Percentiles rank a stretch among this genome's conserved stretches.
Evolutionary conservation across 2,797 vertebrate genomes (phyloP).

Genomic region (Nothura maculosa): DNA sequence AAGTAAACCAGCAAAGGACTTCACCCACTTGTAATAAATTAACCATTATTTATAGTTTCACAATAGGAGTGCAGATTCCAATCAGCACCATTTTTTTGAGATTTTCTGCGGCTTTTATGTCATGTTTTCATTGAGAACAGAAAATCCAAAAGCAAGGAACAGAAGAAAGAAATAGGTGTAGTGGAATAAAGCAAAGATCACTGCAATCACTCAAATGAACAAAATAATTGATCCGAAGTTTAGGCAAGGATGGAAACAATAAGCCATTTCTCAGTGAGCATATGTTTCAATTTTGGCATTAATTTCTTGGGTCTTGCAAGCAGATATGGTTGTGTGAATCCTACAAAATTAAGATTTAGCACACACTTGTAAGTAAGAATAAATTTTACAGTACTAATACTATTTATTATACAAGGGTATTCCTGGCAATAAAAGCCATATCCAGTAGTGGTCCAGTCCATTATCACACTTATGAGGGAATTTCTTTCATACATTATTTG

Average conservation of each 20-base stretch:
- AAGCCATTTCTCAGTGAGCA: not conserved
- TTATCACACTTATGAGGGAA: not conserved
- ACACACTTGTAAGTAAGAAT: not conserved
- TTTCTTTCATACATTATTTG: not conserved
- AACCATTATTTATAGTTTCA: not conserved
- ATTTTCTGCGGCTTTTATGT: not conserved
- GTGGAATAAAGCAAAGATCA: not conserved
- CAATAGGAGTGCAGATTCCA: not conserved
- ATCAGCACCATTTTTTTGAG: not conserved
- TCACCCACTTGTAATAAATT: not conserved
- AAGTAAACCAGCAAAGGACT: not conserved
- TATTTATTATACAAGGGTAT: not conserved
- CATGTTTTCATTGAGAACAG: not conserved
- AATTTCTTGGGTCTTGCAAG: not conserved
- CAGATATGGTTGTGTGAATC: not conserved
- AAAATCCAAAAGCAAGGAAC: not conserved
- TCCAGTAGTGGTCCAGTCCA: not conserved
- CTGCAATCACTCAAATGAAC: not conserved
- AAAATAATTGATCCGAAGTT: not conserved
- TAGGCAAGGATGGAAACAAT: not conserved
- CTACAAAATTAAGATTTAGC: not conserved
- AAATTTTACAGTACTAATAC: not conserved
- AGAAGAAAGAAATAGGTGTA: not conserved
- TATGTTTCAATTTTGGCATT: not conserved
- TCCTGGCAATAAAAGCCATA: not conserved